Percentiles rank a stretch among this genome's conserved stretches.
Evolutionary conservation across 2,113 vertebrate genomes (phyloP).

Genomic region (Eleginops maclovinus): DNA sequence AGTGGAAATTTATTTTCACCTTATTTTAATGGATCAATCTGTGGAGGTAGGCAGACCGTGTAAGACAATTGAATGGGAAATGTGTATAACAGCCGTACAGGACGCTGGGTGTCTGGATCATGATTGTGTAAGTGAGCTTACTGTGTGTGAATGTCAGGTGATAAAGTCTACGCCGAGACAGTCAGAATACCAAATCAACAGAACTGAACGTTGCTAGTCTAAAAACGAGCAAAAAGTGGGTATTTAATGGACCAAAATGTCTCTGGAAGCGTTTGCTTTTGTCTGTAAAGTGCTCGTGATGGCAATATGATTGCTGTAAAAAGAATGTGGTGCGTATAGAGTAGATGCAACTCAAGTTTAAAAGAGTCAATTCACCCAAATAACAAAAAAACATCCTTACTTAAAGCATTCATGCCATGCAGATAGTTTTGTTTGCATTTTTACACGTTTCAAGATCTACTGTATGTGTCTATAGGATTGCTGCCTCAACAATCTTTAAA

Average conservation of each 20-base stretch:
- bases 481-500: neutral
- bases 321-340: conserved; percentile 41
- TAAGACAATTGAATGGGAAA: conserved; percentile 43
- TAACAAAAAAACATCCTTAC: neutral
- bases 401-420: neutral
- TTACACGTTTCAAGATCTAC: neutral
- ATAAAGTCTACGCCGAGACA: conserved; percentile 26
- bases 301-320: conserved; percentile 34
- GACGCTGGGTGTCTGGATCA: conserved; percentile 6
- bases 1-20: conserved; percentile 72
- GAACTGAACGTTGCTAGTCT: neutral
- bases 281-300: conserved; percentile 16
- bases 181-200: conserved; percentile 55
- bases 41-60: conserved; percentile 10
- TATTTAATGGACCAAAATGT: conserved; percentile 53
- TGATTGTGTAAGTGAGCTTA: conserved; percentile 49
- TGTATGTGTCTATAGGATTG: neutral
- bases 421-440: neutral
- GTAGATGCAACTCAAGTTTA: conserved; percentile 20
- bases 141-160: conserved; percentile 44
- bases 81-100: conserved; percentile 19
- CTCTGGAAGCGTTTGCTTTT: conserved; percentile 22
- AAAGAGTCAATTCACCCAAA: conserved; percentile 17
- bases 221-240: conserved; percentile 1
- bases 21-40: conserved; percentile 52